Evolutionary conservation across 2,888 invertebrate genomes (phyloP).

Genomic region (Rapana venosa): DNA sequence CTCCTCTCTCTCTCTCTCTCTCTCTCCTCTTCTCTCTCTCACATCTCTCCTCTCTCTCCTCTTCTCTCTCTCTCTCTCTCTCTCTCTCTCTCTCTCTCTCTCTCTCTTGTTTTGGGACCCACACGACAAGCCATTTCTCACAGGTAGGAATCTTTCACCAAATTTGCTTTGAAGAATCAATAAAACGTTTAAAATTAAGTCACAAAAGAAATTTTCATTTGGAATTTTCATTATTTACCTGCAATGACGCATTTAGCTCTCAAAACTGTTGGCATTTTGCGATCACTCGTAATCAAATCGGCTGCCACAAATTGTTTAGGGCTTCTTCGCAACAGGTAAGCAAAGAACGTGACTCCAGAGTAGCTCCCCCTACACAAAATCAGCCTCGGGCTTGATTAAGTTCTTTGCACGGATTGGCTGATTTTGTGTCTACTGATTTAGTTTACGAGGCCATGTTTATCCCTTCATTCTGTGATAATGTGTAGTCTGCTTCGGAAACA

Average conservation of each 20-base stretch:
- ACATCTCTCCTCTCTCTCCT: no score
- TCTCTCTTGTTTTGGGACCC: no score
- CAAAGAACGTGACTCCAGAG: slow-evolving; percentile 38
- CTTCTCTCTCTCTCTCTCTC: no score
- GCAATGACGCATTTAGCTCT: slow-evolving; percentile 75
- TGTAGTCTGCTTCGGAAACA: slow-evolving; percentile 22
- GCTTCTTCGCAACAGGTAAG: slow-evolving; percentile 37
- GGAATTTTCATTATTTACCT: slow-evolving; percentile 58
- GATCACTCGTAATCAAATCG: not conserved
- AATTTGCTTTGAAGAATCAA: no score
- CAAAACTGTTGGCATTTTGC: slow-evolving; percentile 70
- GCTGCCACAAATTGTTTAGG: not conserved
- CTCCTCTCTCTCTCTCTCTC: no score
- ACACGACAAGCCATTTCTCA: no score
- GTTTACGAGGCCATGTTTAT: slow-evolving; percentile 43
- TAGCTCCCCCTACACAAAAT: slow-evolving; percentile 27
- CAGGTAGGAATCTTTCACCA: no score
- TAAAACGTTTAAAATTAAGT: no score
- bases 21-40: no score
- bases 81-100: no score
- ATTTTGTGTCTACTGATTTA: slow-evolving; percentile 35
- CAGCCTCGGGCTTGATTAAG: not conserved
- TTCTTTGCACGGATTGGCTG: slow-evolving; percentile 42
- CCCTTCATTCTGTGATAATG: slow-evolving; percentile 16
- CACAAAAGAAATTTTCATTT: no score